Conservation (phyloP, 2,797 vertebrate species). For the Falco biarmicus region DNA sequence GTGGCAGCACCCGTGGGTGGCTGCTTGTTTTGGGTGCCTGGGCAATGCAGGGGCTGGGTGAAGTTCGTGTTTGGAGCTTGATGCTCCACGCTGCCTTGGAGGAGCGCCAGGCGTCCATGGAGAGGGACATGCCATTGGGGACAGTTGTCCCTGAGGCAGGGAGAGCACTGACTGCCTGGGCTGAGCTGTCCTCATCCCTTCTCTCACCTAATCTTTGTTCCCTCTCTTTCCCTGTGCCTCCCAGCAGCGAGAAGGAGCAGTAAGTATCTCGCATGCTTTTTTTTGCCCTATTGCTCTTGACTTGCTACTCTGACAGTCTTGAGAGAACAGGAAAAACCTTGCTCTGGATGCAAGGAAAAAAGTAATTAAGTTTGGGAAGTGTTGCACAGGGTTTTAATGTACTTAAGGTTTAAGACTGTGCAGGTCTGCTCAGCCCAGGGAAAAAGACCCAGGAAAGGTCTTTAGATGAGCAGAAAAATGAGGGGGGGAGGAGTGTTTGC, state of each 20-base stretch:
- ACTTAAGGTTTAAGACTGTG: rapidly evolving
- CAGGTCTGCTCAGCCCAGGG: not conserved
- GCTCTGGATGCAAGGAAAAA: not conserved
- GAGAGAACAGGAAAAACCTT: not conserved
- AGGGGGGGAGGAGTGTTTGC: not conserved
- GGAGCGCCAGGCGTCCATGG: rapidly evolving
- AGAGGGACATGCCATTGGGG: rapidly evolving
- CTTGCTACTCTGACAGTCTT: rapidly evolving
- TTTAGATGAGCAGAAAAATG: not conserved
- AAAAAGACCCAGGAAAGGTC: not conserved
- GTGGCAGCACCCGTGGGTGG: not conserved
- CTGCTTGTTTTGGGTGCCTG: not conserved
- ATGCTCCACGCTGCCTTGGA: not conserved
- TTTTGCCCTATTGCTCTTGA: not conserved
- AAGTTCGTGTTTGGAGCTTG: rapidly evolving
- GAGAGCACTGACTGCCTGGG: rapidly evolving
- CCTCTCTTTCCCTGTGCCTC: conserved; percentile 41
- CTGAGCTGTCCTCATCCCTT: not conserved
- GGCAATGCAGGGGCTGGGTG: rapidly evolving
- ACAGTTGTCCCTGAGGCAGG: not conserved
- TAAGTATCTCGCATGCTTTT: conserved; percentile 69
- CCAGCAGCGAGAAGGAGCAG: conserved; percentile 80
- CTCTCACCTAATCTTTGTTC: not conserved
- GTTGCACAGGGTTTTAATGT: rapidly evolving
- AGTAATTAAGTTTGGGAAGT: rapidly evolving